phyloP scores from a whole-genome alignment of 2,888 invertebrate species.

The Macaria notata region DNA sequence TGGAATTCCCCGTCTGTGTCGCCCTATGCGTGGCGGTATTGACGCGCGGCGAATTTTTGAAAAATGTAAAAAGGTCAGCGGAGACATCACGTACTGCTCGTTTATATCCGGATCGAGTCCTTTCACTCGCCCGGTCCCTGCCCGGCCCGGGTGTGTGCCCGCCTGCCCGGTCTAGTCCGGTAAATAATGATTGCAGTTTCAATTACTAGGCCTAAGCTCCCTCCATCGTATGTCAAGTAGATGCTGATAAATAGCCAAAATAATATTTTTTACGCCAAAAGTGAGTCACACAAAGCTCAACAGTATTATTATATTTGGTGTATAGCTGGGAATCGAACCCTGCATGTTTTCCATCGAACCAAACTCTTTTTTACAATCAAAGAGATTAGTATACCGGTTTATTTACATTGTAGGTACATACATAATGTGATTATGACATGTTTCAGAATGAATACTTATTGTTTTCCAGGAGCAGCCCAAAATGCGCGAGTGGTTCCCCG shows the following conservation, averaged over 20 bases:
- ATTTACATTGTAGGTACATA: too few relatives aligned
- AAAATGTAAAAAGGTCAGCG: slow-evolving; percentile 79
- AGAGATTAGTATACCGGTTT: too few relatives aligned
- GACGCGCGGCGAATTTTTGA: slow-evolving; percentile 77
- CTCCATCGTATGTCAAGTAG: not conserved
- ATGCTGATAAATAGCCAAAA: too few relatives aligned
- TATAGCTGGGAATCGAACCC: too few relatives aligned
- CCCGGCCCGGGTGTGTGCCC: not conserved
- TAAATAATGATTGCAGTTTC: slow-evolving; percentile 60
- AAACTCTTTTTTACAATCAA: too few relatives aligned
- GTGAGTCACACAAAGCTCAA: too few relatives aligned
- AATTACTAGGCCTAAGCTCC: slow-evolving; percentile 39
- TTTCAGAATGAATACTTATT: too few relatives aligned
- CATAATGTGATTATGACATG: too few relatives aligned
- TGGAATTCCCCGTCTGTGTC: slow-evolving; percentile 41
- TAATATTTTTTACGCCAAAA: too few relatives aligned
- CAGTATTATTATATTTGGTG: too few relatives aligned
- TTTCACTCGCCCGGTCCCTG: slow-evolving; percentile 45
- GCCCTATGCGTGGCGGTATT: slow-evolving; percentile 56
- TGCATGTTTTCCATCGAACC: too few relatives aligned
- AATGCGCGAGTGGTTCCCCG: slow-evolving; percentile 82
- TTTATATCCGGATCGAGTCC: slow-evolving; percentile 69
- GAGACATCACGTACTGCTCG: slow-evolving; percentile 70
- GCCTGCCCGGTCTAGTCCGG: slow-evolving; percentile 39
- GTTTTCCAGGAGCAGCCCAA: slow-evolving; percentile 80